Evolutionary conservation across 2,113 vertebrate genomes (phyloP).

Genomic region (Megaleporinus macrocephalus): DNA sequence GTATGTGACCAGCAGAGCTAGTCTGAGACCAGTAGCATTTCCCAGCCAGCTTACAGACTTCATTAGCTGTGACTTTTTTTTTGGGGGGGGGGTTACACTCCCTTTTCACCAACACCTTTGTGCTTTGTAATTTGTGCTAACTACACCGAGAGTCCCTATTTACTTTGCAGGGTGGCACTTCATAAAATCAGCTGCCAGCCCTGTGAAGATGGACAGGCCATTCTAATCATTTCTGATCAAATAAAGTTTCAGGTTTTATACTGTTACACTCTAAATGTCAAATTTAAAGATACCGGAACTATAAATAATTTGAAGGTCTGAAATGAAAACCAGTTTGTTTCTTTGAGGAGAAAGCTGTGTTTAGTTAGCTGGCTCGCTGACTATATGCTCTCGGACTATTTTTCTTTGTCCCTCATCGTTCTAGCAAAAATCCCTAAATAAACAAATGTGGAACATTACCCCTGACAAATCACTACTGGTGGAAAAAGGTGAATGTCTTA

Average conservation of each 20-base stretch:
- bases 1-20: neutral
- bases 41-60: neutral
- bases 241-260: neutral
- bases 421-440: too few species aligned
- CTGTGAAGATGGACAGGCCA: conserved; percentile 19
- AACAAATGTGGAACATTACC: too few species aligned
- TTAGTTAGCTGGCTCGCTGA: too few species aligned
- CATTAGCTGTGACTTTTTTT: neutral
- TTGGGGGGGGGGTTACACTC: neutral
- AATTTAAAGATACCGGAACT: neutral
- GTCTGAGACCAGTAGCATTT: neutral
- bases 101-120: neutral
- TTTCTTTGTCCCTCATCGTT: too few species aligned
- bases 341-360: too few species aligned
- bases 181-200: conserved; percentile 48
- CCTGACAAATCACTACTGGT: too few species aligned
- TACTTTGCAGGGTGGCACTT: conserved; percentile 57
- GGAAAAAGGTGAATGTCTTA: too few species aligned
- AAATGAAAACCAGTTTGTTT: too few species aligned
- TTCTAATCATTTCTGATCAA: neutral
- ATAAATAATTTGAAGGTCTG: neutral
- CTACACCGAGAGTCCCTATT: conserved; percentile 31
- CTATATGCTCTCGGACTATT: too few species aligned
- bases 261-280: neutral
- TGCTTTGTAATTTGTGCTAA: conserved; percentile 49